Conservation (phyloP, 2,888 invertebrate genomes). For the Ectropis crepuscularia region DNA sequence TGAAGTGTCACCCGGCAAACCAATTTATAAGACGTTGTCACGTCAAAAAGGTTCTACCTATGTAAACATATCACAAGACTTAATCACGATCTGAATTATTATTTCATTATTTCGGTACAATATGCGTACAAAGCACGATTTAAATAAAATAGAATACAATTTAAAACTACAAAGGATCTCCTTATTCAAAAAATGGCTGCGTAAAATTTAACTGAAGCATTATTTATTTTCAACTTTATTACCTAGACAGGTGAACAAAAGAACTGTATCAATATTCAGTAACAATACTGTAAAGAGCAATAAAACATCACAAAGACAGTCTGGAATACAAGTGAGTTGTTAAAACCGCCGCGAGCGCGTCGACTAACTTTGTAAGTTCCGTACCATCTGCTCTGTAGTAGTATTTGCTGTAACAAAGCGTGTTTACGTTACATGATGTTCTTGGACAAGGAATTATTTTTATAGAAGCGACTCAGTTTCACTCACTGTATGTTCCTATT, state of each 20-base stretch:
- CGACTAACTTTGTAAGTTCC: conserved; percentile 21
- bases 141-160: too few relatives aligned
- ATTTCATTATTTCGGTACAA: too few relatives aligned
- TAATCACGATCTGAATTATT: too few relatives aligned
- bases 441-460: not conserved
- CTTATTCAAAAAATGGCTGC: too few relatives aligned
- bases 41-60: too few relatives aligned
- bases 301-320: conserved; percentile 21
- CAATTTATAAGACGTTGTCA: too few relatives aligned
- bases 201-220: too few relatives aligned
- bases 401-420: conserved; percentile 16
- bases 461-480: not conserved
- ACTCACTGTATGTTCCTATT: too few relatives aligned
- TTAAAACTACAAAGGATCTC: too few relatives aligned
- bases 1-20: too few relatives aligned
- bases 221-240: not conserved
- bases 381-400: conserved; percentile 24
- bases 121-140: too few relatives aligned
- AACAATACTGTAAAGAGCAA: conserved; percentile 14
- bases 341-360: conserved; percentile 18
- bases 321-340: conserved; percentile 19
- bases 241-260: not conserved
- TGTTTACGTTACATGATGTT: conserved; percentile 11
- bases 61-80: too few relatives aligned
- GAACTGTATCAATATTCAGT: not conserved